phyloP scores from a whole-genome alignment of 2,113 vertebrate species.

The Phoenicopterus ruber region DNA sequence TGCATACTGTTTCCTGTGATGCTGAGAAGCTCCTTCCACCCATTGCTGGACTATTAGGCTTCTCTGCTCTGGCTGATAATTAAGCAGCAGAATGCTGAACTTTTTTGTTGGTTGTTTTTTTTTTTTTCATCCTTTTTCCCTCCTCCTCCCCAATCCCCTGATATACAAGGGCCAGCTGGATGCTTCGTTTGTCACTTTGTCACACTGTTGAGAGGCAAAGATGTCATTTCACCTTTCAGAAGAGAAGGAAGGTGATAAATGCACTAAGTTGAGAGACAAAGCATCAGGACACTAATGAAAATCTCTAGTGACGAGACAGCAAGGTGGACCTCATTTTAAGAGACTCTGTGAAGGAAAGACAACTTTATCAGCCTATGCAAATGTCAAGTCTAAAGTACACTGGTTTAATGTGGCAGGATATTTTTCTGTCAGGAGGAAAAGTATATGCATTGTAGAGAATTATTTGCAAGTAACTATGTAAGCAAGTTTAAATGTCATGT shows the following conservation, averaged over 20 bases:
- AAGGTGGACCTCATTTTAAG: not conserved
- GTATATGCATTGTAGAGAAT: not conserved
- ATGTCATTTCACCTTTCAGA: not conserved
- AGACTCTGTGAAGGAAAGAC: not conserved
- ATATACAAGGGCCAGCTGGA: not conserved
- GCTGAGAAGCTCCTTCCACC: conserved; percentile 30
- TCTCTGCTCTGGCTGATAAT: conserved; percentile 18
- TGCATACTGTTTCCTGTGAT: conserved; percentile 52
- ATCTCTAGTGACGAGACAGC: not conserved
- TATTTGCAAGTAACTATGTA: not conserved
- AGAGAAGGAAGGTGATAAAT: not conserved
- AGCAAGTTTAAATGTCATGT: not conserved
- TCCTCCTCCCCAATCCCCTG: not conserved
- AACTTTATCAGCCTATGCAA: conserved; percentile 11
- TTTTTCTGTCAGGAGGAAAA: not conserved
- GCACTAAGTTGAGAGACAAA: not conserved
- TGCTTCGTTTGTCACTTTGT: conserved; percentile 31
- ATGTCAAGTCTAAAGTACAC: not conserved
- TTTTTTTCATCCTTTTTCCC: not conserved
- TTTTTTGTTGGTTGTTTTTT: not conserved
- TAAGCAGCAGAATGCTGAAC: not conserved
- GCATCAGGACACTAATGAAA: not conserved
- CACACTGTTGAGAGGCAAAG: not conserved
- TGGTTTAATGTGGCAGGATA: not conserved
- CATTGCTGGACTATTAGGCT: not conserved